Evolutionary conservation across 2,797 vertebrate species (phyloP), one percentile per base, ranked within the genome.

Genomic region (Lycodopsis pacificus): DNA sequence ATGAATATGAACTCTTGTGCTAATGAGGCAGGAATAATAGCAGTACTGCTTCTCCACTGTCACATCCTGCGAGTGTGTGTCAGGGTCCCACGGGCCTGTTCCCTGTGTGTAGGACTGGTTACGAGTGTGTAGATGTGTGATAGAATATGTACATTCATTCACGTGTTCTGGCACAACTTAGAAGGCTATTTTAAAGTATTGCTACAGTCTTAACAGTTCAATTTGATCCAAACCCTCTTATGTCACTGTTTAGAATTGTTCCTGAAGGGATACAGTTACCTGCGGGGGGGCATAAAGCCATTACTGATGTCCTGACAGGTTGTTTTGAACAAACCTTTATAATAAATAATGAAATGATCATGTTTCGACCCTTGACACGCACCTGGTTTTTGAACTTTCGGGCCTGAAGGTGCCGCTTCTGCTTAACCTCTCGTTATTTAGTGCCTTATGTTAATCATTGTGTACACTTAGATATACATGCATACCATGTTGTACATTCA

Each of bases 11-110:
- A 49, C 8, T 30, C 15, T n/a, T 63, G 30, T 80, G 66, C 30
- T 76, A 49, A 75, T 49, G 25, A 40, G 10, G 51, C 57, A 63
- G 38, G 4, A 44, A 38, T n/a, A 30, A 54, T 36, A 56, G 22
- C 30, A 13, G 70, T 63, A 54, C 19, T 65, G 12, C 54, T 80
- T 70, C 27, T 76, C 9, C 5, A n/a, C 22, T 51, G 36, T 84
- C 51, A 73, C 6, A 38, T 40, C 32, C 58, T 34, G 11, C 65
- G 53, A 11, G 64, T 49, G 42, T 63, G 54, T 69, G 36, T 65
- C 25, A 8, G 3, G 36, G 57, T 53, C 57, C 53, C 57, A n/a
- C 40, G 0, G 49, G 42, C n/a, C 25, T 74, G 54, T 76, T n/a
- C n/a, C 1, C 9, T 62, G 48, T 57, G 27, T 74, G 9, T 27